Conservation (phyloP, 2,113 vertebrate genomes). For the Merops nubicus region DNA sequence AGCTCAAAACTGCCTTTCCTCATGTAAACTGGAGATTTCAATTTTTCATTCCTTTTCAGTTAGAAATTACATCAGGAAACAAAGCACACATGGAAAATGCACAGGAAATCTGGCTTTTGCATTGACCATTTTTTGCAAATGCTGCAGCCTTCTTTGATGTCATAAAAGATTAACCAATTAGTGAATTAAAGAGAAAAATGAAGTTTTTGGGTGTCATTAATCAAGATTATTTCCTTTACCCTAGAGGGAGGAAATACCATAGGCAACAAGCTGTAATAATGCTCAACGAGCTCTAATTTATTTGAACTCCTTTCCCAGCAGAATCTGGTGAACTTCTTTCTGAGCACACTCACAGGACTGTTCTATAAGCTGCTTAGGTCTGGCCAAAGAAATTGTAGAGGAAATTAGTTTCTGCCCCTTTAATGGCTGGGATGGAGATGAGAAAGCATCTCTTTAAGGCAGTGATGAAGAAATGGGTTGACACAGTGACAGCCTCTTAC, state of each 20-base stretch:
- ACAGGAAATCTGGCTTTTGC: conserved; percentile 56
- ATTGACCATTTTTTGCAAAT: conserved; percentile 30
- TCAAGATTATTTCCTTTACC: conserved; percentile 69
- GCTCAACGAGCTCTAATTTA: conserved; percentile 46
- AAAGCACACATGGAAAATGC: conserved; percentile 52
- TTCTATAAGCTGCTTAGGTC: neutral
- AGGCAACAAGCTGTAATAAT: conserved; percentile 59
- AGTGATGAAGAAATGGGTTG: conserved; percentile 61
- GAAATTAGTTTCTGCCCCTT: conserved; percentile 31
- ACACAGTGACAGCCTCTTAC: conserved; percentile 64
- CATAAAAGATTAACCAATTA: conserved; percentile 64
- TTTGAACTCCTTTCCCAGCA: conserved; percentile 13
- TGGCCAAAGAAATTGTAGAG: neutral
- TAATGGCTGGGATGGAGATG: neutral
- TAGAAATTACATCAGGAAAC: conserved; percentile 64
- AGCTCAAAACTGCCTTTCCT: conserved; percentile 45
- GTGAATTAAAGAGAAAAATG: conserved; percentile 49
- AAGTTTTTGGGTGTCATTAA: conserved; percentile 52
- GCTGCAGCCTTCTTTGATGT: conserved; percentile 52
- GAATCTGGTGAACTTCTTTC: conserved; percentile 29
- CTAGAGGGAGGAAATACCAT: conserved; percentile 51
- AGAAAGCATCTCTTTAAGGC: conserved; percentile 19
- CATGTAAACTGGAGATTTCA: conserved; percentile 62
- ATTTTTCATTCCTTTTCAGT: conserved; percentile 62
- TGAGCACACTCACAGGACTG: neutral